Evolutionary conservation across 2,888 invertebrate genomes (phyloP).

Genomic region (Drosophila prolongata): DNA sequence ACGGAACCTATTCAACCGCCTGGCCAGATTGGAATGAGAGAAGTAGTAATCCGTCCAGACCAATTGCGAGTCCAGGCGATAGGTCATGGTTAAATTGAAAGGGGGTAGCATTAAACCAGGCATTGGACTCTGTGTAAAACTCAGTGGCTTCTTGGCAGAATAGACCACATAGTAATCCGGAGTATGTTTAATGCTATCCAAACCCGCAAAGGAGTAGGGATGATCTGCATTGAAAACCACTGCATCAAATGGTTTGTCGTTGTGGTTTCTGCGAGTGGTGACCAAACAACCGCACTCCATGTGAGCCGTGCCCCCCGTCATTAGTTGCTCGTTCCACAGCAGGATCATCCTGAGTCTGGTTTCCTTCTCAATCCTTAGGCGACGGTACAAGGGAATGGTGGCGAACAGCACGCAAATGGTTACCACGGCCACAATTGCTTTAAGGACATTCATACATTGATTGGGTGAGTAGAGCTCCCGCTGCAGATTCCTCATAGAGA

Average conservation of each 20-base stretch:
- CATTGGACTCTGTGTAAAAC: constrained; percentile 7
- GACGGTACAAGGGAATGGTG: constrained; percentile 12
- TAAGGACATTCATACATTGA: constrained; percentile 21
- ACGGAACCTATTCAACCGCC: constrained; percentile 19
- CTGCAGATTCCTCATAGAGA: constrained; percentile 14
- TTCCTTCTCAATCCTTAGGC: background rate
- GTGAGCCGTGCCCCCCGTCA: background rate
- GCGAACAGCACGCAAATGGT: constrained; percentile 26
- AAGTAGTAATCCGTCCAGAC: constrained; percentile 55
- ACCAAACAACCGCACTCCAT: constrained; percentile 53
- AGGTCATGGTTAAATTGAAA: constrained; percentile 65
- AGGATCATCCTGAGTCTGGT: constrained; percentile 30
- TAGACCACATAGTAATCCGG: constrained; percentile 45
- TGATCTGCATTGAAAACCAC: constrained; percentile 55
- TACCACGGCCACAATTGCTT: constrained; percentile 6
- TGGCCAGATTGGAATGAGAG: background rate
- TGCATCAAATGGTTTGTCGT: constrained; percentile 42
- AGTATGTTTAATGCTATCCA: constrained; percentile 16
- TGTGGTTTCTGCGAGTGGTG: constrained; percentile 35
- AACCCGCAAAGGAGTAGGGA: constrained; percentile 32
- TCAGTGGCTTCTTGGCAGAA: constrained; percentile 36
- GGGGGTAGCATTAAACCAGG: background rate
- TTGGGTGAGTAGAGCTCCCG: constrained; percentile 1
- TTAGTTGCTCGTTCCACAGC: constrained; percentile 51
- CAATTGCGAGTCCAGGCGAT: constrained; percentile 63